Evolutionary conservation across 2,113 vertebrate genomes (phyloP), one percentile per base, ranked within the genome.

Genomic region (Theristicus caerulescens): DNA sequence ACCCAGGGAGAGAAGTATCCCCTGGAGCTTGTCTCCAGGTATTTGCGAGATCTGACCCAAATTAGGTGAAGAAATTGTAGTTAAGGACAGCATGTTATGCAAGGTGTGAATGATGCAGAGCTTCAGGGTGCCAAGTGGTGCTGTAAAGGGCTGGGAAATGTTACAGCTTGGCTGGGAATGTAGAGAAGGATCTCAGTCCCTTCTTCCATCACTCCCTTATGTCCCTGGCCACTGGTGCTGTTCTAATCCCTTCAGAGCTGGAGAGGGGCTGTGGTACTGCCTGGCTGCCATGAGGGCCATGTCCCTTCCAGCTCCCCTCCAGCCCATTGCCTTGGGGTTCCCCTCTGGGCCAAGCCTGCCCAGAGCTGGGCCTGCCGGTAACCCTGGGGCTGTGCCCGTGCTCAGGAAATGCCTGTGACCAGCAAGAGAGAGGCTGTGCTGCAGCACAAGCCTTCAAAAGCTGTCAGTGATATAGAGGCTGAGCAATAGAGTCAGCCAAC

Each of bases 261-360:
- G 49, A 64, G n/a, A 61, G 26, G 12, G 11, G 22, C 54, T 51
- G 38, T 2, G 3, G 11, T 27, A 16, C 38, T 67, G 57, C 46
- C 76, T 1, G 2, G 11, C 32, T 74, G 36, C 74, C 7, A 0
- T 4, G 31, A 40, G 25, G 29, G 15, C 14, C 12, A 0, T 4
- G 40, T 59, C 17, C 31, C 29, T 65, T 61, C 34, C 55, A 49
- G n/a, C 29, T 62, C 7, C 16, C 7, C 46, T 21, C 10, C 0
- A 7, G 46, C 52, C 58, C 10, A 1, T 42, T 5, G 2, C 44
- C 59, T 54, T 44, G 25, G 25, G 9, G 19, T 1, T 32, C 44
- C 31, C 8, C 22, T 76, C 27, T 0, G 0, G 52, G 31, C 65
- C 16, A 6, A 1, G 27, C 25, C 27, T 87, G 24, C 18, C 13